These are phyloP conservation scores for Torymus texanus DNA, from an alignment of 2,888 invertebrate genomes.

Conservation along the genomic window DNA sequence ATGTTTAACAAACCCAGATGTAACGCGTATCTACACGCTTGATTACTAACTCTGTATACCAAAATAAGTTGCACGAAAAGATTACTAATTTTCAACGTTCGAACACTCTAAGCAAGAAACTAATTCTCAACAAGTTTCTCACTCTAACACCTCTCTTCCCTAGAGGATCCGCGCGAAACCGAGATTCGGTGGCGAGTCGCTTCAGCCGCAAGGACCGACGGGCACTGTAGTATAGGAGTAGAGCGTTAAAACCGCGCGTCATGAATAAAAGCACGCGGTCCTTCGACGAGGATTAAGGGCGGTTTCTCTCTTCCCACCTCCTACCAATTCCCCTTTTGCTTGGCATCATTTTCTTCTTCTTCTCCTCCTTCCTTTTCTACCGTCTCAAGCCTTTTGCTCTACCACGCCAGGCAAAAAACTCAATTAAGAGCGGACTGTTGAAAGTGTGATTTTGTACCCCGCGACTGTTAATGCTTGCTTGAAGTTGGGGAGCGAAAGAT, in stretches of 20 bases:
- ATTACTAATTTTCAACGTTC: too few relatives aligned
- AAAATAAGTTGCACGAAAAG: too few relatives aligned
- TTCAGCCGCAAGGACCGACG: neutral
- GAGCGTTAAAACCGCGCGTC: conserved; percentile 51
- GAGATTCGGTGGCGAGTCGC: too few relatives aligned
- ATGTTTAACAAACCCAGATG: too few relatives aligned
- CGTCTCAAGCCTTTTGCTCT: neutral
- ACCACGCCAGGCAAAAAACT: conserved; percentile 44
- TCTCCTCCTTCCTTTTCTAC: neutral
- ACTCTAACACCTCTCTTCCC: too few relatives aligned
- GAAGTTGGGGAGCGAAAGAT: neutral
- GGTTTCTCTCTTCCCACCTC: neutral
- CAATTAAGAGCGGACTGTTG: conserved; percentile 44
- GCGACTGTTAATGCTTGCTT: conserved; percentile 30
- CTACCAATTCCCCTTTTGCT: neutral
- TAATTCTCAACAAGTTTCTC: too few relatives aligned
- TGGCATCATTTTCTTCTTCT: neutral
- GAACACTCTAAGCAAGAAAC: too few relatives aligned
- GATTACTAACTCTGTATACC: too few relatives aligned
- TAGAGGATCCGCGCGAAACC: too few relatives aligned
- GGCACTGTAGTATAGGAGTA: neutral
- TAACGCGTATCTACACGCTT: too few relatives aligned
- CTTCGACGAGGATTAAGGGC: conserved; percentile 54
- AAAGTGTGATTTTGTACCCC: conserved; percentile 43
- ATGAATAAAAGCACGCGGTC: conserved; percentile 53